Evolutionary conservation across 2,888 invertebrate genomes (phyloP), one percentile per base, ranked within the genome.

Genomic region (Hedychridium roseum): DNA sequence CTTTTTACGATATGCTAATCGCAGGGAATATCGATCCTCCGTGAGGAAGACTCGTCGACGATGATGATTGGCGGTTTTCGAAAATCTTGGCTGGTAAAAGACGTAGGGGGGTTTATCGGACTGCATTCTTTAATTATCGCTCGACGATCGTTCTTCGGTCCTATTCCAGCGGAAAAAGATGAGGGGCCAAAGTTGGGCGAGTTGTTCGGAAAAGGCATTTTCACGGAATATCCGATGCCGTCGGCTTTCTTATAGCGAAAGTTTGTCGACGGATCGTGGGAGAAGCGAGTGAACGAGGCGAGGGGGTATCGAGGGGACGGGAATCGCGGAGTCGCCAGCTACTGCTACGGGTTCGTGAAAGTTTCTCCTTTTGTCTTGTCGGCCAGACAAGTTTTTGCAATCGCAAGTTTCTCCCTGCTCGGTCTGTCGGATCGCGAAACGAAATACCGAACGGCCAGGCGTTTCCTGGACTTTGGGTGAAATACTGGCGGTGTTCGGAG

Each of bases 331-430:
- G 54, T 60, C 57, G 57, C 57, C 43, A 45, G 45, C 54, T 54
- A 53, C 58, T 62, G 45, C 50, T 17, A 42, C 41, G 44, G 37
- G 21, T 39, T 44, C 47, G 17, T 37, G 47, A 53, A 63, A 60
- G 51, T 63, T 63, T 12, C 32, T 50, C 41, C 54, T 60, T 63
- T 63, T 63, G 54, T 63, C 58, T 50, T 43, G 46, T 47, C 51
- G 49, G 60, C 59, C 63, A 70, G 68, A 70, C 70, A 66, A 68
- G 65, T 71, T 71, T 67, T 70, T 70, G 63, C 68, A 57, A 67
- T 66, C 54, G 66, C 60, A 64, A 70, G 58, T 71, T 69, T 66
- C n/a, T 54, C 64, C 48, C 50, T 48, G 48, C 38, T 32, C 45
- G 38, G 31, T 20, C 18, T n/a, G n/a, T n/a, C n/a, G n/a, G n/a